Evolutionary conservation across 2,113 vertebrate genomes (phyloP), one percentile per base, ranked within the genome.

Genomic region (Nymphicus hollandicus): DNA sequence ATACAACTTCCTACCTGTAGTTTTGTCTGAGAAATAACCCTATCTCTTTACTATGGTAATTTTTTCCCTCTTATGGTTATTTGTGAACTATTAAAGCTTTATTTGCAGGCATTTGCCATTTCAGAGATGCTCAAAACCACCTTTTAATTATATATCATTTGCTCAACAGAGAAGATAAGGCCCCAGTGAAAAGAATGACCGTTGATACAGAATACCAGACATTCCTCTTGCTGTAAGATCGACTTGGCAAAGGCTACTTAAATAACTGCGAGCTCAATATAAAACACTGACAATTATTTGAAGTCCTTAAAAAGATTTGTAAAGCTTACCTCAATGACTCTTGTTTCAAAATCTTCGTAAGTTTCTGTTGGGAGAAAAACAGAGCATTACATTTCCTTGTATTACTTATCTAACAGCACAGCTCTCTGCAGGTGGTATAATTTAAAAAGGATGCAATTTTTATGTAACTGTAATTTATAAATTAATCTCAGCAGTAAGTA

Each of bases 271-370:
- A 17, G 4, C 37, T 53, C 66, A 81, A 11, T 10, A 79, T 33
- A 81, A 47, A 69, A 69, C 1, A 35, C 13, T 41, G 23, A 11
- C 39, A 55, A 72, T 44, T 69, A 39, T 19, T 49, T 78, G 13
- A 46, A 80, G 46, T n/a, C 33, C 18, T 13, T 46, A 13, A 19
- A 37, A 39, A 70, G 53, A 74, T 91, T 11, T 69, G 47, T 56
- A 94, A 49, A 10, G 71, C 99, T 98, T 97, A 99, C 99, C 99
- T 99, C 99, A 73, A 99, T 98, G 92, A 99, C 96, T 66, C 98
- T 98, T 13, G 98, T 94, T 91, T 99, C 99, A 97, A 99, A 99
- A 85, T 98, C 98, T 81, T 99, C 98, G 0, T 99, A 99, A 1
- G 98, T 99, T 98, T 99, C 99, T 99, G 98, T 65, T 80, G 95